A percentile compares a stretch with the other conserved stretches of the same genome.
These are phyloP conservation scores for Avahi laniger DNA, from an alignment of 2,797 vertebrate species.

Conservation along the genomic window DNA sequence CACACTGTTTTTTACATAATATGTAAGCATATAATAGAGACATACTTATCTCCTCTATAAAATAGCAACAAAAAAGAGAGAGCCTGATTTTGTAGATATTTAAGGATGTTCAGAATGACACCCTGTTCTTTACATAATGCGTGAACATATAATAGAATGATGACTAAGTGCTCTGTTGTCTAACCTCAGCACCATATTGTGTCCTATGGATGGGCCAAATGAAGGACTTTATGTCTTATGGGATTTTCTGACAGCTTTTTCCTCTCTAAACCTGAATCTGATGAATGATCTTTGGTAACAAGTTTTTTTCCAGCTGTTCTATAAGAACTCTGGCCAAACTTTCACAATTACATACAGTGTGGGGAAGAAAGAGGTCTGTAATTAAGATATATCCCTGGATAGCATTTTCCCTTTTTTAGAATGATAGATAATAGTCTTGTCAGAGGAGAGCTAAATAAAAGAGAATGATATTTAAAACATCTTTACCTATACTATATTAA, in stretches of 20 bases:
- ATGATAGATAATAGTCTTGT: slow-evolving; percentile 18
- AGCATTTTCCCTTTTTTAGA: slow-evolving; percentile 31
- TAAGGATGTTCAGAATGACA: background rate
- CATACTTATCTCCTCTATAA: background rate
- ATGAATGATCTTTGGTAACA: slow-evolving; percentile 56
- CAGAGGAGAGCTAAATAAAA: slow-evolving; percentile 25
- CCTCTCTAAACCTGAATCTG: slow-evolving; percentile 35
- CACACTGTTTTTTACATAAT: background rate
- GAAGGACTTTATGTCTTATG: background rate
- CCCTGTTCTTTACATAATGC: background rate
- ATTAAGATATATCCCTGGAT: slow-evolving; percentile 14
- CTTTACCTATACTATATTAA: background rate
- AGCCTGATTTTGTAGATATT: background rate
- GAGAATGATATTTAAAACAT: slow-evolving; percentile 11
- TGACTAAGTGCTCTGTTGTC: background rate
- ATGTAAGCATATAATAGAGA: background rate
- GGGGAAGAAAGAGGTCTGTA: slow-evolving; percentile 22
- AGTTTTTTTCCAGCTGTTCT: slow-evolving; percentile 63
- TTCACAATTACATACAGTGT: slow-evolving; percentile 46
- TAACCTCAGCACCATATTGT: background rate
- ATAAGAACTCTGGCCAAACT: slow-evolving; percentile 43
- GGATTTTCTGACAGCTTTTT: slow-evolving; percentile 31
- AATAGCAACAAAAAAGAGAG: background rate
- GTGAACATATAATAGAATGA: background rate
- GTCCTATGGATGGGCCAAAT: background rate